Percentiles rank a stretch among this genome's conserved stretches.
Evolutionary conservation across 2,888 invertebrate genomes (phyloP).

Genomic region (Invenusta paracnida): DNA sequence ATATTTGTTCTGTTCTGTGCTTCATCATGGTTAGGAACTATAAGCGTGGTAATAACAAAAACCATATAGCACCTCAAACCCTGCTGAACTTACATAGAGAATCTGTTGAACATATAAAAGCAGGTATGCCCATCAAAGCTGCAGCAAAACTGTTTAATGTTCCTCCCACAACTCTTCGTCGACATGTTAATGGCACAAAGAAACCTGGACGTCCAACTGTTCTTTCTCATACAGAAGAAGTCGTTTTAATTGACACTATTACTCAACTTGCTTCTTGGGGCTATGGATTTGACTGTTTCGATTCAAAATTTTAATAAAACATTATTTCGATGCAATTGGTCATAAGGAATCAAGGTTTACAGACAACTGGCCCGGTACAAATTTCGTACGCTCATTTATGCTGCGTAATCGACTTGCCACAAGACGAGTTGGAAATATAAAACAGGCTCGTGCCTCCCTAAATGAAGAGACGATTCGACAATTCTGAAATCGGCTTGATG

Average conservation of each 20-base stretch:
- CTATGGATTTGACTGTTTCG: slow-evolving; percentile 14
- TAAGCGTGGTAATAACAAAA: slow-evolving; percentile 35
- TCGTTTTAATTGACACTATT: slow-evolving; percentile 24
- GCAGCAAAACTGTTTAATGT: slow-evolving; percentile 27
- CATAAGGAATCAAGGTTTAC: background rate
- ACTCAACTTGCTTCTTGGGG: slow-evolving; percentile 25
- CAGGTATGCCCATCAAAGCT: slow-evolving; percentile 27
- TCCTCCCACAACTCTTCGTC: slow-evolving; percentile 27
- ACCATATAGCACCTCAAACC: slow-evolving; percentile 13
- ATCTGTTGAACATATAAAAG: slow-evolving; percentile 25
- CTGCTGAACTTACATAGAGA: slow-evolving; percentile 1
- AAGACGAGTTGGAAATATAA: too few species aligned
- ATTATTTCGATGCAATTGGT: background rate
- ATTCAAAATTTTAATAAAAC: background rate
- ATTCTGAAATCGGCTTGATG: too few species aligned
- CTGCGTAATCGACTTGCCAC: too few species aligned
- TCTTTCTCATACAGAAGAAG: slow-evolving; percentile 30
- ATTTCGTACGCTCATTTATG: too few species aligned
- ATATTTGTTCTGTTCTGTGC: slow-evolving; percentile 30
- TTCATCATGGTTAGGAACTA: slow-evolving; percentile 5
- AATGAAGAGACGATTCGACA: too few species aligned
- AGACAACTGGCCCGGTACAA: too few species aligned
- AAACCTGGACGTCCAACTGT: slow-evolving; percentile 33
- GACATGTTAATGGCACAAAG: slow-evolving; percentile 26
- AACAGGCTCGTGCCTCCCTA: too few species aligned